phyloP scores from a whole-genome alignment of 2,888 invertebrate species.

The Melanophora roralis region DNA sequence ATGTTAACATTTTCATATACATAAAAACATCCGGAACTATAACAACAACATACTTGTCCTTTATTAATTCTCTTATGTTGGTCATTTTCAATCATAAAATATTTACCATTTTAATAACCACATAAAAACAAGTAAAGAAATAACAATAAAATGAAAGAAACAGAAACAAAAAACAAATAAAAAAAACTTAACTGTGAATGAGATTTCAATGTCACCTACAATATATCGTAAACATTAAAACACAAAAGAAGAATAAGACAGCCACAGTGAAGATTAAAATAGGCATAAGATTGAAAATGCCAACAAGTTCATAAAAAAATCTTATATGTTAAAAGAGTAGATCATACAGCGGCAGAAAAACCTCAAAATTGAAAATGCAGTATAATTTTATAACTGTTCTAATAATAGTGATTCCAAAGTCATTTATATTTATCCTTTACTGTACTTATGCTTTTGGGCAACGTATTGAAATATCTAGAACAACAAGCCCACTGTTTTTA shows the following conservation, averaged over 20 bases:
- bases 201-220: constrained; percentile 43
- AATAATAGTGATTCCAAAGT: no score
- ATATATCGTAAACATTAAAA: constrained; percentile 23
- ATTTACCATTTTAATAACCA: constrained; percentile 38
- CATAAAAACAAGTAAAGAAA: not conserved
- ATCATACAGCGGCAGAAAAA: no score
- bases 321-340: no score
- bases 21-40: not conserved
- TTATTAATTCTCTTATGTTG: constrained; percentile 54
- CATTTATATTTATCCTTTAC: not conserved
- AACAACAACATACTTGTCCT: constrained; percentile 28
- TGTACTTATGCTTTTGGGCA: not conserved
- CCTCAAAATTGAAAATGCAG: no score
- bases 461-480: not conserved
- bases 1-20: not conserved
- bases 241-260: not conserved
- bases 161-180: not conserved
- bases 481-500: not conserved
- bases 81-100: constrained; percentile 46
- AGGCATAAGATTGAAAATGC: no score
- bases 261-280: not conserved
- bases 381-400: no score
- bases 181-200: not conserved
- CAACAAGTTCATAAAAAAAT: no score
- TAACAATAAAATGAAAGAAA: not conserved